Base-by-base conservation (phyloP, 2,888 invertebrate genomes). In the Vesta saturnalis region DNA sequence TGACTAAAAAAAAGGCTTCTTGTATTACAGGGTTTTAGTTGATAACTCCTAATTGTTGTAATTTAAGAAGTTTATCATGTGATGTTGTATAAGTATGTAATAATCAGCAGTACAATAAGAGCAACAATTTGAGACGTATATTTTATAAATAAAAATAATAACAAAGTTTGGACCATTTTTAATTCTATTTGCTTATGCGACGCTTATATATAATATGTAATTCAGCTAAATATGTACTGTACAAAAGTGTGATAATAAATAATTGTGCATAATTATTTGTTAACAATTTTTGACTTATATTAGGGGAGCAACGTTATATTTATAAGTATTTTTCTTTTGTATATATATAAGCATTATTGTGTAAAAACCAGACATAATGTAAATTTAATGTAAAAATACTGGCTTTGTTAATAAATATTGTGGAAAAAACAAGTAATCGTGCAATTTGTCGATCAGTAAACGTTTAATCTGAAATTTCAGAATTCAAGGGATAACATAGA, bases 371-470 rank as follows among this genome's bases (percentile, higher is more conserved):
- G 66, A 67, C 70, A 70, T 74, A 75, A 65, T 75, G 74, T 77
- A 75, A 74, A 74, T 75, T 74, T 78, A 72, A 71, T 73, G 73
- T 75, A 77, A 69, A 71, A 76, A 77, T 77, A 77, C 77, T 78
- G n/a, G 79, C 78, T 79, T 79, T 78, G 77, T 79, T 77, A 78
- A 79, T 78, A 79, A 78, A 77, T 71, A 73, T 77, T 75, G 75
- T 78, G 78, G 74, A 54, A 60, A 22, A 67, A 64, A 30, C 30
- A 6, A 10, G 5, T 30, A 30, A n/a, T n/a, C n/a, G n/a, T n/a
- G n/a, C n/a, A n/a, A n/a, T n/a, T n/a, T n/a, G n/a, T n/a, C n/a
- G n/a, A n/a, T n/a, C n/a, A n/a, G n/a, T n/a, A n/a, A n/a, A n/a
- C n/a, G n/a, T n/a, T n/a, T n/a, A n/a, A n/a, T n/a, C n/a, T n/a